phyloP scores from a whole-genome alignment of 2,797 vertebrate genomes.

The Tadarida brasiliensis region DNA sequence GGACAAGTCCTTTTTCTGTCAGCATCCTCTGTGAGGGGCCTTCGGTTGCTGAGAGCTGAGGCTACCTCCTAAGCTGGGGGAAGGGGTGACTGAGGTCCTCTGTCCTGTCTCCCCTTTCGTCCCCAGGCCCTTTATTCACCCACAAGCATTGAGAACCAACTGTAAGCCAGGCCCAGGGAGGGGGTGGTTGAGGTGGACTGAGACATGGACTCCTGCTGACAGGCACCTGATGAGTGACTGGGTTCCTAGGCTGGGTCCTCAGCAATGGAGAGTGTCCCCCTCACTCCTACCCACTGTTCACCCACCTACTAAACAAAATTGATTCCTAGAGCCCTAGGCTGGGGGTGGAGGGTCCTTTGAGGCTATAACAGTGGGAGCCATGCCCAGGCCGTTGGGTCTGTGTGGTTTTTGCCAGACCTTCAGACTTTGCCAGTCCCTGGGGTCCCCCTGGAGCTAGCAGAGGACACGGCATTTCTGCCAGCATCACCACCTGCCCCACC shows the following conservation, averaged over 20 bases:
- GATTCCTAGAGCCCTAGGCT: neutral
- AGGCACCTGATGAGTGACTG: neutral
- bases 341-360: neutral
- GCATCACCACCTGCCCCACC: neutral
- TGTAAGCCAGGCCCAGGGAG: neutral
- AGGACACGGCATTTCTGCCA: neutral
- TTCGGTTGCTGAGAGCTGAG: neutral
- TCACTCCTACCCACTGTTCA: neutral
- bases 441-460: neutral
- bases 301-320: neutral
- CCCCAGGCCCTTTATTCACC: neutral
- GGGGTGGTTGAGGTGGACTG: neutral
- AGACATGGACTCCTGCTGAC: neutral
- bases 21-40: neutral
- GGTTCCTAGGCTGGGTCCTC: neutral
- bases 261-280: neutral
- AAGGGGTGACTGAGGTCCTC: neutral
- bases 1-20: neutral
- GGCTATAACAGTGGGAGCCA: neutral
- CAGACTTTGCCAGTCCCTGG: neutral
- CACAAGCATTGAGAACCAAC: neutral
- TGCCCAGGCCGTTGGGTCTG: neutral
- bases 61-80: neutral
- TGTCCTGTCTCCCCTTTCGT: neutral
- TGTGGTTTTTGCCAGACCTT: neutral